A percentile compares a stretch with the other conserved stretches of the same genome.
Evolutionary conservation across 2,888 invertebrate species (phyloP).

Genomic region (Pterostichus madidus): DNA sequence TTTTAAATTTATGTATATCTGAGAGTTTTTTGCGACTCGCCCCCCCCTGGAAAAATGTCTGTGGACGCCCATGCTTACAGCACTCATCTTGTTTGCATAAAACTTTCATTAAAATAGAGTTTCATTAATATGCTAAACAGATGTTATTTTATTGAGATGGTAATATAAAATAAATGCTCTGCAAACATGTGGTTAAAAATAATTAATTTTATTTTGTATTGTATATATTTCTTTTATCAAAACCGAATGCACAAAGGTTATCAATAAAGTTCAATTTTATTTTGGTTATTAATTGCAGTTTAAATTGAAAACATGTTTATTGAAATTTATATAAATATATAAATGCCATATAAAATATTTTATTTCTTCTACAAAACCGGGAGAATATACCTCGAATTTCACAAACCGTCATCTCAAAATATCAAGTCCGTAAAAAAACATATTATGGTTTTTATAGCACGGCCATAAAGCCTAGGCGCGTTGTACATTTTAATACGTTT

Average conservation of each 20-base stretch:
- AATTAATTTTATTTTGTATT: constrained; percentile 10
- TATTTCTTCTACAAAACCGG: constrained; percentile 10
- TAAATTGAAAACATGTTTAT: constrained; percentile 5
- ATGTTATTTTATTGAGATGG: constrained; percentile 19
- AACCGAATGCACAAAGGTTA: background rate
- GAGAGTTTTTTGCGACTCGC: too few relatives aligned
- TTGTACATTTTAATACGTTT: constrained; percentile 40
- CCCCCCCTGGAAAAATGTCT: too few relatives aligned
- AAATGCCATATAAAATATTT: constrained; percentile 23
- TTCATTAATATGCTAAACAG: constrained; percentile 41
- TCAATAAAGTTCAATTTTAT: background rate
- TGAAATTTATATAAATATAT: constrained; percentile 31
- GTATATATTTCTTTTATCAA: constrained; percentile 11
- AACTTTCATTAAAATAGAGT: constrained; percentile 30
- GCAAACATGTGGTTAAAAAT: background rate
- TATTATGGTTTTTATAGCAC: constrained; percentile 44
- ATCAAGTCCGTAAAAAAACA: constrained; percentile 41
- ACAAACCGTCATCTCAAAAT: constrained; percentile 15
- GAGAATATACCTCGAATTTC: background rate
- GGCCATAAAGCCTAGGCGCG: constrained; percentile 18
- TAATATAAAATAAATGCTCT: constrained; percentile 4
- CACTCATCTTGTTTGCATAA: constrained; percentile 32
- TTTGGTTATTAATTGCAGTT: constrained; percentile 6
- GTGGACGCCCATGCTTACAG: too few relatives aligned
- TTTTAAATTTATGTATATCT: too few relatives aligned